Conservation (phyloP, 2,113 vertebrate genomes). For the Anguilla japonica region DNA sequence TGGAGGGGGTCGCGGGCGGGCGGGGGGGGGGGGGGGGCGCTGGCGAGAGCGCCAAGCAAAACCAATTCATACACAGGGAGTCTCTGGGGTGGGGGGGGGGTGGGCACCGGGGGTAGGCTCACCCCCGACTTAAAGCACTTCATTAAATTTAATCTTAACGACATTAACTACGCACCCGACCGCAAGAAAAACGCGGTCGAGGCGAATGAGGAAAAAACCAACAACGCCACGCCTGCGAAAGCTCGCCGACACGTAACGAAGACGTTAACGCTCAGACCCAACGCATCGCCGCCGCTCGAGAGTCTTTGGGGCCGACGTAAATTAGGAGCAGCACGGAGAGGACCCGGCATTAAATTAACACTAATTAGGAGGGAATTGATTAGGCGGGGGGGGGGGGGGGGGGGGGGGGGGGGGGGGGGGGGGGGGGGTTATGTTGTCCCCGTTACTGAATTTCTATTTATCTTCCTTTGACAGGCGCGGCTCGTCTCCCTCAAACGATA, state of each 20-base stretch:
- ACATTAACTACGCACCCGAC: neutral
- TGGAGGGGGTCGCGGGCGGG: neutral
- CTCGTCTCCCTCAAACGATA: neutral
- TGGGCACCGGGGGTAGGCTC: neutral
- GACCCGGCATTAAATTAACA: constrained; percentile 32
- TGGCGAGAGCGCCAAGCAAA: neutral
- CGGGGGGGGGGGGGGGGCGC: too few species aligned
- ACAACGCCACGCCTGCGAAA: neutral
- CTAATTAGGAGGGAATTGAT: constrained; percentile 32
- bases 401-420: neutral
- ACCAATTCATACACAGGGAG: neutral
- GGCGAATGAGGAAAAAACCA: neutral
- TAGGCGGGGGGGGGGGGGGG: neutral
- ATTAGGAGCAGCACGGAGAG: constrained; percentile 1
- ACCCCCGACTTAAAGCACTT: neutral
- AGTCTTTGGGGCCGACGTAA: neutral
- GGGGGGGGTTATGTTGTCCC: neutral
- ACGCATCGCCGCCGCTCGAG: neutral
- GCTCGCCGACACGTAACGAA: neutral
- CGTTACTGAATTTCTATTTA: constrained; percentile 20
- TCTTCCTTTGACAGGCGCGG: constrained; percentile 18
- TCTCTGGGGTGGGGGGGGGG: too few species aligned
- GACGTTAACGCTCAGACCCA: neutral
- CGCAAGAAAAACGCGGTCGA: neutral
- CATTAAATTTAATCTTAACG: neutral